Evolutionary conservation across 2,797 vertebrate species (phyloP), one percentile per base, ranked within the genome.

Genomic region (Takifugu ocellatus): DNA sequence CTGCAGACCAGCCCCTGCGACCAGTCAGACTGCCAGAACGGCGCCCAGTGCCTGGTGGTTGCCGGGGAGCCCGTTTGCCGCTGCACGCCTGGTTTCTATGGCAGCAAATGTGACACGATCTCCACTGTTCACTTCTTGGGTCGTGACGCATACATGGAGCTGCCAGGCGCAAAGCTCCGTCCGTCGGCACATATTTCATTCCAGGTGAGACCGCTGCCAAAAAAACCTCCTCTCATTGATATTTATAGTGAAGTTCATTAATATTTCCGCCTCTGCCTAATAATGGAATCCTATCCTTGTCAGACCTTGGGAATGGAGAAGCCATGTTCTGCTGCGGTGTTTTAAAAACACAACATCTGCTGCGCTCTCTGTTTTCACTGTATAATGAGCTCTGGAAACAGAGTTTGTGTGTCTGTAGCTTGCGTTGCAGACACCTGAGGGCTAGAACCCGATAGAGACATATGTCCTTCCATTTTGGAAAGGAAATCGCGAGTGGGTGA

Each of bases 1-100:
- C 94, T 97, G 61, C 96, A 97, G 88, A 98, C 96, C 1, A 98
- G 96, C 81, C 96, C 95, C 0, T 98, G 96, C 0, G 96, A 98
- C 81, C 92, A 98, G 55, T 92, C 93, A 0, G 95, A 97, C 58
- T 98, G 96, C 86, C 95, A 96, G 89, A 94, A 98, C 0, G 92
- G 94, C 0, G 95, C 94, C 0, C 94, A 95, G 86, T 98, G 96
- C 89, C 89, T 98, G 17, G 85, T 95, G 39, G 86, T 83, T 2
- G 91, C 93, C 11, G 92, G 91, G 2, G 96, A 98, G 74, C 95
- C 95, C 0, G 77, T 94, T 55, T 98, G 96, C 74, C 94, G 94
- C 78, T 98, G 96, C 79, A 88, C 93, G 6, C 93, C 95, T 0
- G 93, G 94, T 78, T 98, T 95, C 43, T 94, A 93, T 0, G 95